phyloP scores from a whole-genome alignment of 2,113 vertebrate genomes.

The Pao palembangensis region DNA sequence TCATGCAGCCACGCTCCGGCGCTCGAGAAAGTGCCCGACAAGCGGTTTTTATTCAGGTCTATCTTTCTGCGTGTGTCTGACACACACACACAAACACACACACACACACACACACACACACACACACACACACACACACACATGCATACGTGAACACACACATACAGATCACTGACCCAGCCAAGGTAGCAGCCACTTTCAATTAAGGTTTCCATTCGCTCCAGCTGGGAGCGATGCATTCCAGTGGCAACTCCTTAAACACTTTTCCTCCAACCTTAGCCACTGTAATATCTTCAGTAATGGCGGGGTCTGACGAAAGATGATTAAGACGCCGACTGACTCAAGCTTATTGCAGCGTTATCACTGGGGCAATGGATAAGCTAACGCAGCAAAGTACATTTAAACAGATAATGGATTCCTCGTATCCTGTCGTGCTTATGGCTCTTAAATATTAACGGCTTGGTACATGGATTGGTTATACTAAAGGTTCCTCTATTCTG shows the following conservation, averaged over 20 bases:
- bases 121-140: constrained; percentile 7
- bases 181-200: constrained; percentile 49
- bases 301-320: constrained; percentile 20
- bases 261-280: constrained; percentile 25
- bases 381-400: too few relatives aligned
- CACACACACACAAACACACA: constrained; percentile 5
- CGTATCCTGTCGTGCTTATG: not conserved
- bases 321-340: not conserved
- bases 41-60: constrained; percentile 31
- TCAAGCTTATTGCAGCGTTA: constrained; percentile 10
- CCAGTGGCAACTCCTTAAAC: constrained; percentile 20
- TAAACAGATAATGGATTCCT: constrained; percentile 5
- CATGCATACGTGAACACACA: not conserved
- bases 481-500: too few relatives aligned
- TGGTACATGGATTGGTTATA: too few relatives aligned
- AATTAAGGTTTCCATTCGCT: constrained; percentile 38
- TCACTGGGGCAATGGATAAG: constrained; percentile 3
- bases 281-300: constrained; percentile 10
- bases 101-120: constrained; percentile 4
- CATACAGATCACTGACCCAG: constrained; percentile 35
- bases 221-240: constrained; percentile 32
- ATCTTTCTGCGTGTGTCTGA: not conserved
- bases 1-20: constrained; percentile 44
- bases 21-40: constrained; percentile 43
- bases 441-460: not conserved